Evolutionary conservation across 2,797 vertebrate species (phyloP).

Genomic region (Dallia pectoralis): DNA sequence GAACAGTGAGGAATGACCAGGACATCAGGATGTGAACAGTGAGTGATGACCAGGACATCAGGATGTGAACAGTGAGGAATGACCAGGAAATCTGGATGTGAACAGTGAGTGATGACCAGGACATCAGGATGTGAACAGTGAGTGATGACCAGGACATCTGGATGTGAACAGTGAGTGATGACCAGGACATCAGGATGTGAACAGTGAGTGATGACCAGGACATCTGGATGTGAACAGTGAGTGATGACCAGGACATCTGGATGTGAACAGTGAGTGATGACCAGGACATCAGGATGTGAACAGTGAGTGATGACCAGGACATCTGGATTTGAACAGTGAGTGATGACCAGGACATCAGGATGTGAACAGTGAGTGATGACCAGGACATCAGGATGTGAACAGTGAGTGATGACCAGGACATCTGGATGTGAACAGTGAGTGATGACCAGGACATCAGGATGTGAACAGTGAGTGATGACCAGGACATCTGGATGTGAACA

Average conservation of each 20-base stretch:
- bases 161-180: constrained; percentile 50
- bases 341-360: constrained; percentile 56
- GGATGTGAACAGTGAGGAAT: constrained; percentile 42
- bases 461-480: constrained; percentile 43
- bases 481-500: too few relatives aligned
- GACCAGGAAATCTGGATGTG: too few relatives aligned
- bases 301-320: too few relatives aligned
- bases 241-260: too few relatives aligned
- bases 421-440: constrained; percentile 51
- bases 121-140: constrained; percentile 51
- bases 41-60: constrained; percentile 55
- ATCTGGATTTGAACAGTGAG: constrained; percentile 52
- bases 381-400: constrained; percentile 53
- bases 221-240: constrained; percentile 52
- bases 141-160: too few relatives aligned
- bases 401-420: too few relatives aligned
- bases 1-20: constrained; percentile 51
- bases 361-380: constrained; percentile 49
- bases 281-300: constrained; percentile 55
- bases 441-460: constrained; percentile 56
- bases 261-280: constrained; percentile 52
- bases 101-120: constrained; percentile 51
- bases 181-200: constrained; percentile 57
- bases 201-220: too few relatives aligned
- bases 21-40: constrained; percentile 52